Evolutionary conservation across 2,113 vertebrate genomes (phyloP).

Genomic region (Hepsetus odoe): DNA sequence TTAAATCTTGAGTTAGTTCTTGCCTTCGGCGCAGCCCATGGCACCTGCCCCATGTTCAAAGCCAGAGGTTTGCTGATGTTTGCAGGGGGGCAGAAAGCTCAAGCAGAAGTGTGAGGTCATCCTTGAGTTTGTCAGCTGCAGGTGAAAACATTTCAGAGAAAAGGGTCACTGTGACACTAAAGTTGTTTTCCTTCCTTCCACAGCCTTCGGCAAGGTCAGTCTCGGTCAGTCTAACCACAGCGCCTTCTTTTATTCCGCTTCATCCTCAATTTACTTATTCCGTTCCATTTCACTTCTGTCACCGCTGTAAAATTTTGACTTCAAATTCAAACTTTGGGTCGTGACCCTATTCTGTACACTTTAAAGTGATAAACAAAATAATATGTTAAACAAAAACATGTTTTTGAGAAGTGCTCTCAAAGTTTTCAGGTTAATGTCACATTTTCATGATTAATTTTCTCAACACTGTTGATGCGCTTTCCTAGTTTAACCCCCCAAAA

Average conservation of each 20-base stretch:
- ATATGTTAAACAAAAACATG: too few relatives aligned
- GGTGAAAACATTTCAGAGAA: constrained; percentile 66
- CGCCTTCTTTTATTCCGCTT: background rate
- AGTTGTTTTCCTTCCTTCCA: constrained; percentile 59
- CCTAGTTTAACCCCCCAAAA: too few relatives aligned
- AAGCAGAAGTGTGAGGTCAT: constrained; percentile 32
- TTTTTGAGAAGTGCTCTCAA: too few relatives aligned
- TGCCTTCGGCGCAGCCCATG: constrained; percentile 51
- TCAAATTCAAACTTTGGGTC: too few relatives aligned
- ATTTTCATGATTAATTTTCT: too few relatives aligned
- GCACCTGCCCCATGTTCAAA: constrained; percentile 55
- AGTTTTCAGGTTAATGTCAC: too few relatives aligned
- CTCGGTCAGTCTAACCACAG: constrained; percentile 45
- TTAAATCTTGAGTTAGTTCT: constrained; percentile 59
- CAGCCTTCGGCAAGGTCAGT: background rate
- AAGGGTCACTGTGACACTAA: constrained; percentile 66
- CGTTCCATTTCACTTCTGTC: background rate
- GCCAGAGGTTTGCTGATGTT: constrained; percentile 28
- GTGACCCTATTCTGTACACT: too few relatives aligned
- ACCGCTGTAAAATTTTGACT: background rate
- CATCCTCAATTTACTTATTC: background rate
- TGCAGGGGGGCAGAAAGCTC: constrained; percentile 43
- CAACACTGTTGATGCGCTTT: too few relatives aligned
- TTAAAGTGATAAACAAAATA: too few relatives aligned
- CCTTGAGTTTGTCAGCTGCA: constrained; percentile 5